Evolutionary conservation across 2,888 invertebrate genomes (phyloP), one percentile per base, ranked within the genome.

Genomic region (Agrotis segetum): DNA sequence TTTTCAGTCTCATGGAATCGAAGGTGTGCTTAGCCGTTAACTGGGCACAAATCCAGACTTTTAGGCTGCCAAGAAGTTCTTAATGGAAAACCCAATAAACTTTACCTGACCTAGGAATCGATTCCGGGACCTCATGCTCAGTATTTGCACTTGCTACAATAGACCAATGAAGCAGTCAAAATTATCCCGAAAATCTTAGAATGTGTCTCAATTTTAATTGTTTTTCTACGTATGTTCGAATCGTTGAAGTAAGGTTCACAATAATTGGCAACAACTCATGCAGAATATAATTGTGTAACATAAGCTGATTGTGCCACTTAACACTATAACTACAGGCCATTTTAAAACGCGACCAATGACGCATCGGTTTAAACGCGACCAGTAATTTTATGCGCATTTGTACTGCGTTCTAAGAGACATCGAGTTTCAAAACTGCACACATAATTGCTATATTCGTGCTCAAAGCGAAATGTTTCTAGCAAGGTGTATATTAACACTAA

Each of bases 261-360:
- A 49, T 53, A 1, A 11, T 44, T 49, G 17, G 19, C 17, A 58
- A 29, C 13, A 68, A 34, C 65, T 62, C 55, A 63, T 44, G 63
- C 60, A 68, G 62, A 67, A 71, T 70, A 44, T 64, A 77, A 53
- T 85, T 71, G 61, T 69, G 58, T 73, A 74, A 67, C 74, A 58
- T 81, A 81, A 74, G 76, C 84, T 85, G 61, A 74, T 68, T 77
- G 72, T 77, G 49, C 60, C 56, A 65, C 58, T 68, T 77, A 77
- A 78, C 80, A 75, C 80, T 88, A 89, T 93, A 94, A 94, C 93
- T 89, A 87, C 89, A 85, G 88, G 82, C 89, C 89, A 90, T 91
- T 93, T 90, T 89, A 89, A 92, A 93, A 93, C 87, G 90, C 92
- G 92, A 95, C 93, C 95, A 94, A 94, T 96, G 95, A 95, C 94